Conservation (phyloP, 2,113 vertebrate genomes). For the Lycocorax pyrrhopterus region DNA sequence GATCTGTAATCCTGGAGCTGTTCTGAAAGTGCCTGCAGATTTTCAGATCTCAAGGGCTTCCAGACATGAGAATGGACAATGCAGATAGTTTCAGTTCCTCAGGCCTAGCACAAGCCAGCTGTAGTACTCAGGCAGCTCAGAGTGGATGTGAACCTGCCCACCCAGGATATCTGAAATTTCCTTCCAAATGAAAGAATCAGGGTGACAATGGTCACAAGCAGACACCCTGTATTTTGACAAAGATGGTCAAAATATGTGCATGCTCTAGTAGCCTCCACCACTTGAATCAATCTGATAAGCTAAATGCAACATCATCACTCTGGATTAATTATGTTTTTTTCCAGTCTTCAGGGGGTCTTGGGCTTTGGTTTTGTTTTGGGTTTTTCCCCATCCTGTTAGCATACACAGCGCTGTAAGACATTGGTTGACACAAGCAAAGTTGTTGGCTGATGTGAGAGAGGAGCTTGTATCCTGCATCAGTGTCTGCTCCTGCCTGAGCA, state of each 20-base stretch:
- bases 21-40: background rate
- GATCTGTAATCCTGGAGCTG: background rate
- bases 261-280: background rate
- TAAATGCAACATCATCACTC: background rate
- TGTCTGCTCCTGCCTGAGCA: background rate
- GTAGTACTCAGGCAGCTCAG: background rate
- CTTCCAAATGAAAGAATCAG: background rate
- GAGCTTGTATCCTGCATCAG: background rate
- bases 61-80: background rate
- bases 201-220: background rate
- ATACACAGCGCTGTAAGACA: background rate
- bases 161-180: background rate
- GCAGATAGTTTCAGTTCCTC: background rate
- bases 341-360: background rate
- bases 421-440: background rate
- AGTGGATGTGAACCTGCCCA: background rate
- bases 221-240: background rate
- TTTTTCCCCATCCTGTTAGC: background rate
- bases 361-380: background rate
- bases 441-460: background rate
- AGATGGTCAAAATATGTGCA: fast-evolving
- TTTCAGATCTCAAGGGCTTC: background rate
- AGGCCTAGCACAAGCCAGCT: background rate
- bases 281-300: background rate
- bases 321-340: background rate